Conservation (phyloP, 2,888 invertebrate species). For the Ditylenchus weischeri region DNA sequence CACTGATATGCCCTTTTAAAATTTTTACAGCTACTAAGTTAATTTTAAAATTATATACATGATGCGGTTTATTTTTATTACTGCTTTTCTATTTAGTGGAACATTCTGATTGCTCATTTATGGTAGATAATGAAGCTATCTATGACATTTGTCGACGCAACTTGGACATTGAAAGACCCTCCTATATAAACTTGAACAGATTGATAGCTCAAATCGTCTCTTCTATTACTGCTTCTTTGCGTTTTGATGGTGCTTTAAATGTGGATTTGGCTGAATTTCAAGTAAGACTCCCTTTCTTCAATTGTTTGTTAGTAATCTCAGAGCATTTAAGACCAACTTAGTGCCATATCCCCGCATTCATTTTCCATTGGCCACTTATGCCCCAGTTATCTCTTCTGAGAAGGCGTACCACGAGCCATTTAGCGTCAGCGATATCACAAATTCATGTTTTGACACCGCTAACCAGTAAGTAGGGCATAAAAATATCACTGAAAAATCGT, state of each 20-base stretch:
- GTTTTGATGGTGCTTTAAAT: slow-evolving; percentile 84
- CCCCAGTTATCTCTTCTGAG: slow-evolving; percentile 48
- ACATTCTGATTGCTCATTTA: slow-evolving; percentile 85
- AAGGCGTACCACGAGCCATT: slow-evolving; percentile 45
- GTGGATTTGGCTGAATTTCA: slow-evolving; percentile 78
- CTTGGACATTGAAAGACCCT: slow-evolving; percentile 70
- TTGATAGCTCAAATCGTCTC: slow-evolving; percentile 62
- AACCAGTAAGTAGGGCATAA: slow-evolving; percentile 66
- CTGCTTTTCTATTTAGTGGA: slow-evolving; percentile 63
- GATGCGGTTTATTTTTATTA: too few species aligned
- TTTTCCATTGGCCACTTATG: slow-evolving; percentile 73
- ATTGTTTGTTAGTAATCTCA: not conserved
- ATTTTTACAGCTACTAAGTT: too few species aligned
- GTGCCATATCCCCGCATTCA: slow-evolving; percentile 87
- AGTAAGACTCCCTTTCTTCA: not conserved
- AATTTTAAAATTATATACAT: too few species aligned
- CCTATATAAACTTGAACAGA: slow-evolving; percentile 85
- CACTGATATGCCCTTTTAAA: too few species aligned
- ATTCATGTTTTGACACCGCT: slow-evolving; percentile 76
- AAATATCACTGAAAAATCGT: too few species aligned
- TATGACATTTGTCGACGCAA: slow-evolving; percentile 84
- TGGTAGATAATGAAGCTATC: slow-evolving; percentile 84
- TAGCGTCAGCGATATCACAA: slow-evolving; percentile 72
- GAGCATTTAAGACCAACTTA: slow-evolving; percentile 52
- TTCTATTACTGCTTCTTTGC: slow-evolving; percentile 83